Evolutionary conservation across 1,140 invertebrate genomes (phyloP).

Genomic region (Brachionus rubens): DNA sequence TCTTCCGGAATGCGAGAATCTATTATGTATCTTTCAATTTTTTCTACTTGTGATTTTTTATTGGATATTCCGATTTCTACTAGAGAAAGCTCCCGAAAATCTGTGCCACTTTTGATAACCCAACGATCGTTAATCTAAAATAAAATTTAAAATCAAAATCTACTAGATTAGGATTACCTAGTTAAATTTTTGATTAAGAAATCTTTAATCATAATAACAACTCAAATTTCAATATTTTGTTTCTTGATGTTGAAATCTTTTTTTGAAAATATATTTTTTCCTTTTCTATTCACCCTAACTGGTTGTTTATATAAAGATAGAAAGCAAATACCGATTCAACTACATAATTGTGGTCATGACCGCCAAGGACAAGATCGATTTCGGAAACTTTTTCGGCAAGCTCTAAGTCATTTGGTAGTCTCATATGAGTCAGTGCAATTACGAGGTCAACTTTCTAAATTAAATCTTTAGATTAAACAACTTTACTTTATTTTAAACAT

Average conservation of each 20-base stretch:
- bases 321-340: conserved; percentile 36
- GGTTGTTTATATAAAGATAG: too few relatives aligned
- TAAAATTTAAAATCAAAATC: background rate
- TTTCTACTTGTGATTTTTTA: background rate
- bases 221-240: too few relatives aligned
- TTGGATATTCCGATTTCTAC: background rate
- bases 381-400: conserved; percentile 74
- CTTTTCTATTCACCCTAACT: too few relatives aligned
- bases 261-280: too few relatives aligned
- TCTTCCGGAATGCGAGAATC: conserved; percentile 32
- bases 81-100: conserved; percentile 37
- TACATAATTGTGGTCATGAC: conserved; percentile 60
- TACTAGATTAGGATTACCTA: background rate
- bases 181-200: too few relatives aligned
- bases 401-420: conserved; percentile 78
- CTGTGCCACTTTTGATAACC: conserved; percentile 35
- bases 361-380: conserved; percentile 66
- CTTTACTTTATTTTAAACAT: background rate
- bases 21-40: conserved; percentile 42
- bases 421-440: conserved; percentile 85
- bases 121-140: conserved; percentile 17
- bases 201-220: too few relatives aligned
- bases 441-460: conserved; percentile 66
- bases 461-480: background rate
- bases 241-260: too few relatives aligned